Base-by-base conservation (phyloP, 2,888 invertebrate species). In the Glyphotaelius pellucidus region DNA sequence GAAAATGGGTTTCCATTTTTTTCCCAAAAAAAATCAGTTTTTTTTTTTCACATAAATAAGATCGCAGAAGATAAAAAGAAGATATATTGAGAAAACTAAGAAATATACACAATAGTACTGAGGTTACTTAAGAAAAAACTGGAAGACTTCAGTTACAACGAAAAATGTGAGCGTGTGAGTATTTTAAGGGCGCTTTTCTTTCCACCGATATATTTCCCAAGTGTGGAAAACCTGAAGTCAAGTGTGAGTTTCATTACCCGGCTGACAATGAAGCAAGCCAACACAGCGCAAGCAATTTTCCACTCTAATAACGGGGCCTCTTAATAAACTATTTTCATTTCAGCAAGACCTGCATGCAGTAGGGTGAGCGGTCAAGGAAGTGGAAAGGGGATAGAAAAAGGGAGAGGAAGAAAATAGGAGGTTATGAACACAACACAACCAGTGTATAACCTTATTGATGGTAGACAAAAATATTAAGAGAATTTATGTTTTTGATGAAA, bases 281-380 rank as follows among this genome's bases (percentile, higher is more conserved):
- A 79, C 92, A 81, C 80, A 31, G 85, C 90, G 91, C 84, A 90
- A 85, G 89, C 91, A 91, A 91, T 91, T 91, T 91, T 91, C 90
- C 85, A 85, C 90, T 80, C 91, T 90, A 90, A 86, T 91, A 89
- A 89, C 83, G 25, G 25, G 88, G 80, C 89, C 91, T 89, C 89
- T 91, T 89, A 90, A 90, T 85, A 83, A 90, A 90, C 32, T 83
- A 83, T 90, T 83, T 90, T 67, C 47, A 83, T 90, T 89, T 80
- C 38, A 84, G 88, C 38, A 19, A 79, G 42, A 25, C 31, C 67
- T 89, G 79, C 38, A 80, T 38, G 9, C 32, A 12, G 35, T n/a
- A 38, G 35, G 30, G 86, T 86, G 86, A 86, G 52, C 30, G 25
- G 14, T 14, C 14, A 83, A 30, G 32, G 25, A 67, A 67, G 7